These are phyloP conservation scores for Bufotes viridis DNA, from an alignment of 2,797 vertebrate genomes.

Conservation along the genomic window DNA sequence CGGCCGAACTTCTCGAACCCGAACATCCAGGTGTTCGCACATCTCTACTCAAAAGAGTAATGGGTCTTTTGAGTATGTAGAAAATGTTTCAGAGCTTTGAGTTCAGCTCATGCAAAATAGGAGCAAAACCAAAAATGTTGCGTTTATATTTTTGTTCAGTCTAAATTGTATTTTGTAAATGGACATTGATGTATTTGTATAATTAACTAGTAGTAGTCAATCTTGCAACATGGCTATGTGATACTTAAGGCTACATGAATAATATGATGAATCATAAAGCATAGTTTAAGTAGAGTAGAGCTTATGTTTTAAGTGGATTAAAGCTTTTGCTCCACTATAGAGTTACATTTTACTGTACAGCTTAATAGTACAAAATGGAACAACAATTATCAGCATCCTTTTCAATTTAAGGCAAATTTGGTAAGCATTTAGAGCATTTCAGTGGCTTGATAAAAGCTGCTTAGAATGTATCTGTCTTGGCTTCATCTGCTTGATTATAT, in stretches of 20 bases:
- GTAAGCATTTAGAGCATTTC: not conserved
- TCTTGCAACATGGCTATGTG: slow-evolving; percentile 6
- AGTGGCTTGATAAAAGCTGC: not conserved
- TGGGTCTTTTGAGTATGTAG: no score
- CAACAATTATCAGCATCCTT: not conserved
- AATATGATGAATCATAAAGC: slow-evolving; percentile 4
- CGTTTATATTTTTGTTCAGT: no score
- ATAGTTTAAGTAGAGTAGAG: not conserved
- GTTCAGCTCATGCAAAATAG: no score
- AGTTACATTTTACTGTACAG: not conserved
- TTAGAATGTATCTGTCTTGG: not conserved
- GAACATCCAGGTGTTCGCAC: no score
- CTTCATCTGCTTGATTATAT: not conserved
- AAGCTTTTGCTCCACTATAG: not conserved
- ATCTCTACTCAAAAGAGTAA: no score
- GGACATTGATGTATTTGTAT: slow-evolving; percentile 33
- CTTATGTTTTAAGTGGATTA: not conserved
- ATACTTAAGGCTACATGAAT: slow-evolving; percentile 19
- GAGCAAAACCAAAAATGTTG: no score
- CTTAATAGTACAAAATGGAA: not conserved
- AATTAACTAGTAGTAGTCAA: not conserved
- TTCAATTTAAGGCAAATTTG: not conserved
- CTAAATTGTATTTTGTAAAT: slow-evolving; percentile 10
- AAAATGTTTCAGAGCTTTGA: no score
- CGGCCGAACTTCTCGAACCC: no score